phyloP scores from a whole-genome alignment of 2,888 invertebrate species.

The Eilema depressum region DNA sequence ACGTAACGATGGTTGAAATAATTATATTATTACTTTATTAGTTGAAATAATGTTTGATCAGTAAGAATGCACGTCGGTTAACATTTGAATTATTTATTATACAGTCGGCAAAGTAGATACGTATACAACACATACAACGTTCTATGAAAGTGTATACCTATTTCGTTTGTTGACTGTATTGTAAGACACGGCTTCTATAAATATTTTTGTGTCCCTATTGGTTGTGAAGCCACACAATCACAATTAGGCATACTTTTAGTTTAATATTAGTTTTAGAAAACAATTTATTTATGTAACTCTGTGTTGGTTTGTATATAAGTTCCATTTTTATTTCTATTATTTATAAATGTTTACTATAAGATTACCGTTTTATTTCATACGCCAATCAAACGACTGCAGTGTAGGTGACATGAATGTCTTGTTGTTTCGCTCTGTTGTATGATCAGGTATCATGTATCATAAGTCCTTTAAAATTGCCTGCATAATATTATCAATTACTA shows the following conservation, averaged over 20 bases:
- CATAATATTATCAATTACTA: slow-evolving; percentile 3
- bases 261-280: slow-evolving; percentile 21
- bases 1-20: background rate
- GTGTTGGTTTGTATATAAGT: slow-evolving; percentile 26
- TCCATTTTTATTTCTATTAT: slow-evolving; percentile 31
- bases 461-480: slow-evolving; percentile 21
- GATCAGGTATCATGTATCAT: slow-evolving; percentile 22
- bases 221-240: slow-evolving; percentile 23
- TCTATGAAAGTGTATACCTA: too few relatives aligned
- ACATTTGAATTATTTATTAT: too few relatives aligned
- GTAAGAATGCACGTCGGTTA: too few relatives aligned
- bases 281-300: slow-evolving; percentile 21
- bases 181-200: background rate
- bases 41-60: background rate
- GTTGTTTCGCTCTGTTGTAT: slow-evolving; percentile 50
- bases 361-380: slow-evolving; percentile 18
- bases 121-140: too few relatives aligned
- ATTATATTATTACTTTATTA: background rate
- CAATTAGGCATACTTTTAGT: slow-evolving; percentile 14
- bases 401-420: slow-evolving; percentile 28
- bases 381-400: slow-evolving; percentile 10
- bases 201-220: background rate
- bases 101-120: too few relatives aligned
- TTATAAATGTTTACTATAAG: slow-evolving; percentile 33
- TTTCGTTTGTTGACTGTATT: background rate